phyloP scores from a whole-genome alignment of 2,888 invertebrate genomes.

The Pycnomerus fuliginosus region DNA sequence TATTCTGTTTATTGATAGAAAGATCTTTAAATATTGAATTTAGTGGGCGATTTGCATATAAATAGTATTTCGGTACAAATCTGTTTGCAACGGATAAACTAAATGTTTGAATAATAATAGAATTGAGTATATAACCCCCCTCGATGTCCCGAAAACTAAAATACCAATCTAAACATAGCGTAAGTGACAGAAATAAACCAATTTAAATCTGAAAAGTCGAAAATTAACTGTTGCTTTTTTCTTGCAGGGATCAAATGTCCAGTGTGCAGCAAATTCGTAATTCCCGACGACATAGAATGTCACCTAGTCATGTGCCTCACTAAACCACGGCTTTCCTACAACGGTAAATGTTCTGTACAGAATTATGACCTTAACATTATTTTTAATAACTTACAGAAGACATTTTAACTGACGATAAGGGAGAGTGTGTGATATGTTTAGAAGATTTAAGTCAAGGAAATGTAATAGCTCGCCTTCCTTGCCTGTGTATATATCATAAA shows the following conservation, averaged over 20 bases:
- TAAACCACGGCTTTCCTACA: constrained; percentile 97
- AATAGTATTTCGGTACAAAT: too few species aligned
- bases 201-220: too few species aligned
- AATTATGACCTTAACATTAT: background rate
- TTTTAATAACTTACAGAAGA: constrained; percentile 76
- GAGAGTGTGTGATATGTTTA: constrained; percentile 98
- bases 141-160: too few species aligned
- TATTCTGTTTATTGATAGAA: too few species aligned
- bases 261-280: constrained; percentile 96
- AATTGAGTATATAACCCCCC: too few species aligned
- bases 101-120: too few species aligned
- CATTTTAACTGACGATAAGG: constrained; percentile 92
- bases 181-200: too few species aligned
- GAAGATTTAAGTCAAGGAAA: constrained; percentile 95
- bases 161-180: too few species aligned
- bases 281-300: constrained; percentile 98
- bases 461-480: constrained; percentile 97
- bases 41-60: too few species aligned
- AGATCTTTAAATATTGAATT: too few species aligned
- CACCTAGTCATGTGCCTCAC: constrained; percentile 99
- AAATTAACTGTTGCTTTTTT: too few species aligned
- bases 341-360: constrained; percentile 68
- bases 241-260: constrained; percentile 97
- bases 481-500: constrained; percentile 99
- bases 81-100: too few species aligned